A percentile compares a stretch with the other conserved stretches of the same genome.
Conservation (phyloP, 2,888 invertebrate species). For the Gisinianus flammeolus region DNA sequence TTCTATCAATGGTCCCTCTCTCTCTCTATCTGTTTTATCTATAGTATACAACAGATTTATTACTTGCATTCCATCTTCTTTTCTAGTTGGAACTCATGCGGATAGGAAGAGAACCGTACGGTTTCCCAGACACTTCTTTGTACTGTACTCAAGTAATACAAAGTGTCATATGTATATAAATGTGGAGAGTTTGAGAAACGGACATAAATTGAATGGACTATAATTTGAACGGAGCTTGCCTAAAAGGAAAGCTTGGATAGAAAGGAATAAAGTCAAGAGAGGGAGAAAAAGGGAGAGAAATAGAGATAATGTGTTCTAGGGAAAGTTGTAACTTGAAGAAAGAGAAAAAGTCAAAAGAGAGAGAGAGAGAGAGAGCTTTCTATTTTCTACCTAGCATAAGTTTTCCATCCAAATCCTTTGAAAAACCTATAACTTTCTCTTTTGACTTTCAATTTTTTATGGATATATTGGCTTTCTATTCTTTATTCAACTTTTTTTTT, state of each 20-base stretch:
- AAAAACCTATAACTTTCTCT: background rate
- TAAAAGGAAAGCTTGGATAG: background rate
- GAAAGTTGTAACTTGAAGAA: too few species aligned
- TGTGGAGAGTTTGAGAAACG: background rate
- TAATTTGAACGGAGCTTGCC: constrained; percentile 2
- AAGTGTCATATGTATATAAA: background rate
- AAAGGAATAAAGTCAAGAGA: background rate
- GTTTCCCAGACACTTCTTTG: background rate
- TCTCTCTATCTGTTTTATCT: background rate
- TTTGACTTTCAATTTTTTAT: constrained; percentile 8
- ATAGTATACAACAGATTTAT: background rate
- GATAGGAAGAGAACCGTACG: too few species aligned
- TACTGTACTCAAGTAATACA: background rate
- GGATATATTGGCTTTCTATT: background rate
- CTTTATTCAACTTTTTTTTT: too few species aligned
- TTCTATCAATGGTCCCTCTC: background rate
- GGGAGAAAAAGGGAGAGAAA: background rate
- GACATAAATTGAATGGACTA: constrained; percentile 5
- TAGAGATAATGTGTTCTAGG: background rate
- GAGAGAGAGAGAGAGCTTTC: too few species aligned
- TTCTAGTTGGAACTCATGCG: too few species aligned
- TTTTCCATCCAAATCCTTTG: constrained; percentile 16
- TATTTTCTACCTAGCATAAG: background rate
- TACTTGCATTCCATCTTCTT: constrained; percentile 3
- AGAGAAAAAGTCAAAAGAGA: background rate